These are phyloP conservation scores for Teleogryllus oceanicus DNA, from an alignment of 2,888 invertebrate genomes.

Conservation along the genomic window DNA sequence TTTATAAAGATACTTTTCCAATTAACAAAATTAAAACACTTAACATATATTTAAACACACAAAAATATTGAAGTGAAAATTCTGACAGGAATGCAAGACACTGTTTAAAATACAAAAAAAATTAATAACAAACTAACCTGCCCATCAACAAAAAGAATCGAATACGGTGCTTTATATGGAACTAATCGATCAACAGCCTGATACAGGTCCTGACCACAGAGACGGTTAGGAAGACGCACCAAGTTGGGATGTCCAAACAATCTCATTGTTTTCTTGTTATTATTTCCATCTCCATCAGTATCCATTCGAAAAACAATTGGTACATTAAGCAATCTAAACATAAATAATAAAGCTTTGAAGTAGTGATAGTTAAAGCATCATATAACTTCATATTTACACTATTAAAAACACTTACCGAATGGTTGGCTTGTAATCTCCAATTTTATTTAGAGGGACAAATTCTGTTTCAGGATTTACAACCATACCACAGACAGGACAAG, in stretches of 20 bases:
- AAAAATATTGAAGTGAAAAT: too few relatives aligned
- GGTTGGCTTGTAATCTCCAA: slow-evolving; percentile 39
- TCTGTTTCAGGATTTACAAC: slow-evolving; percentile 48
- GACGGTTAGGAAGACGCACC: slow-evolving; percentile 54
- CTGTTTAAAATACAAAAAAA: too few relatives aligned
- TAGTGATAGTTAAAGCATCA: background rate
- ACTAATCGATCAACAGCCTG: slow-evolving; percentile 50
- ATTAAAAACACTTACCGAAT: slow-evolving; percentile 26
- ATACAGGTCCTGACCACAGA: slow-evolving; percentile 52
- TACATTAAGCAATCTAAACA: slow-evolving; percentile 51
- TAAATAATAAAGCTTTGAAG: too few relatives aligned
- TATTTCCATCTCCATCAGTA: slow-evolving; percentile 49
- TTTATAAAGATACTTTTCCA: too few relatives aligned
- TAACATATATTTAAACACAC: too few relatives aligned
- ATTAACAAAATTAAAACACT: too few relatives aligned
- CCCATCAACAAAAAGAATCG: slow-evolving; percentile 56
- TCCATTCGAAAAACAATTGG: slow-evolving; percentile 56
- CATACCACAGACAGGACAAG: slow-evolving; percentile 50
- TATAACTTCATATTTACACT: background rate
- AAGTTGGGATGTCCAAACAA: slow-evolving; percentile 57
- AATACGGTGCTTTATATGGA: slow-evolving; percentile 50
- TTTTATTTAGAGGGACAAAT: slow-evolving; percentile 46
- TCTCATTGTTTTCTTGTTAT: slow-evolving; percentile 48
- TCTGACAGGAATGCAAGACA: too few relatives aligned
- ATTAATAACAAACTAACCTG: slow-evolving; percentile 47